Evolutionary conservation across 1,140 invertebrate species (phyloP).

Genomic region (Mylabris phalerata): DNA sequence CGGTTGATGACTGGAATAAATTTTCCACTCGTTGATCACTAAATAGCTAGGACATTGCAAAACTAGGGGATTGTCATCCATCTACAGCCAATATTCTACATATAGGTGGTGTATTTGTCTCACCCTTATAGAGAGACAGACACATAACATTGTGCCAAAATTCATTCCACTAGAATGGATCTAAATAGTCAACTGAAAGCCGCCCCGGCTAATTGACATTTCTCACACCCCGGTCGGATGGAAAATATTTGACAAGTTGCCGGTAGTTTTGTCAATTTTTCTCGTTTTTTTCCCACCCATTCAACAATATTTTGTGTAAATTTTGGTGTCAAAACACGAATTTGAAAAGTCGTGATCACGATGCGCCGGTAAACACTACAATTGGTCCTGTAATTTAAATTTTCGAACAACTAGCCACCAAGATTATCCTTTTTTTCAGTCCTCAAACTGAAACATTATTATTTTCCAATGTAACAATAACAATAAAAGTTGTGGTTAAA

Average conservation of each 20-base stretch:
- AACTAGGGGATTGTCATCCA: neutral
- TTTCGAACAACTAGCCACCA: too few species aligned
- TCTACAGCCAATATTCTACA: too few species aligned
- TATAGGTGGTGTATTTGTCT: too few species aligned
- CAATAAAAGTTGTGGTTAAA: too few species aligned
- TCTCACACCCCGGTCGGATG: neutral
- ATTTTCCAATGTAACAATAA: neutral
- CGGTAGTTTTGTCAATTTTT: too few species aligned
- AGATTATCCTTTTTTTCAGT: neutral
- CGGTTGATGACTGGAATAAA: conserved; percentile 10
- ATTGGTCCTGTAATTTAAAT: conserved; percentile 17
- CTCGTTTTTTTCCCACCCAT: too few species aligned
- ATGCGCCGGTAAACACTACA: neutral
- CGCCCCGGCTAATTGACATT: conserved; percentile 9
- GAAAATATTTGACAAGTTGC: conserved; percentile 6
- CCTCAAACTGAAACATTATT: neutral
- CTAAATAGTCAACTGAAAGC: neutral
- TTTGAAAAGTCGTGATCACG: conserved; percentile 17
- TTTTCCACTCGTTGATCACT: conserved; percentile 20
- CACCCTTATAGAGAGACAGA: too few species aligned
- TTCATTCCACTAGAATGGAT: conserved; percentile 7
- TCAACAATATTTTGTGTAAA: neutral
- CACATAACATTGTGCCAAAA: neutral
- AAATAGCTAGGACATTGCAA: conserved; percentile 19
- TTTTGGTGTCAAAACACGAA: conserved; percentile 11